phyloP scores from a whole-genome alignment of 2,113 vertebrate species.

The Uria aalge region DNA sequence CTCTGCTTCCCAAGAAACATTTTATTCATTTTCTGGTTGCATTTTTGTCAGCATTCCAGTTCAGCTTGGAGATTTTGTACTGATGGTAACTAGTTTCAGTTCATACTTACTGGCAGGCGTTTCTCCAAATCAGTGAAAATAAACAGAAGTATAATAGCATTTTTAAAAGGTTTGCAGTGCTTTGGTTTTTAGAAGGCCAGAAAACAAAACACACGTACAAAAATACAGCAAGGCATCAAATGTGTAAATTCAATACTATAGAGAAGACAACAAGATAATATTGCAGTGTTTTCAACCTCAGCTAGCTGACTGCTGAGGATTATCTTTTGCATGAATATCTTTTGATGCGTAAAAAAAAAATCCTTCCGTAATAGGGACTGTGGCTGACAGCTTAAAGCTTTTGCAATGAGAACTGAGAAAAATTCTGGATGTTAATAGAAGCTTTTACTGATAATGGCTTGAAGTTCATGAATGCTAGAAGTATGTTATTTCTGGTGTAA shows the following conservation, averaged over 20 bases:
- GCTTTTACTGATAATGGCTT: slow-evolving; percentile 66
- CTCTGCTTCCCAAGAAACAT: too few species aligned
- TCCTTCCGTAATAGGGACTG: neutral
- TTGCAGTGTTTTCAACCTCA: neutral
- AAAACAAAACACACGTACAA: neutral
- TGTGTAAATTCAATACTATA: neutral
- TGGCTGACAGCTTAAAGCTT: slow-evolving; percentile 33
- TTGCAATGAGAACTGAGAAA: slow-evolving; percentile 6
- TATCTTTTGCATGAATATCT: neutral
- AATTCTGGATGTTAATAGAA: slow-evolving; percentile 66
- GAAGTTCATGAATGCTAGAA: slow-evolving; percentile 57
- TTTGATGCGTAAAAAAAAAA: neutral
- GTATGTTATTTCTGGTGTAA: slow-evolving; percentile 65
- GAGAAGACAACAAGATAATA: neutral
- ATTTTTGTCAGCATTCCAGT: too few species aligned
- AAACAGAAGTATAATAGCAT: slow-evolving; percentile 3
- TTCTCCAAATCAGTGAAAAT: slow-evolving; percentile 25
- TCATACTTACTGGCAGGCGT: slow-evolving; percentile 20
- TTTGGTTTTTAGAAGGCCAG: neutral
- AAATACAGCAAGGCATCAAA: neutral
- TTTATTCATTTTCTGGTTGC: too few species aligned
- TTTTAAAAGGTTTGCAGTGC: neutral
- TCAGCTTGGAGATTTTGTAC: too few species aligned
- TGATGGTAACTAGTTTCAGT: too few species aligned
- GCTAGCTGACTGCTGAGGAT: neutral